phyloP scores from a whole-genome alignment of 2,797 vertebrate genomes.

The Neopelma chrysocephalum region DNA sequence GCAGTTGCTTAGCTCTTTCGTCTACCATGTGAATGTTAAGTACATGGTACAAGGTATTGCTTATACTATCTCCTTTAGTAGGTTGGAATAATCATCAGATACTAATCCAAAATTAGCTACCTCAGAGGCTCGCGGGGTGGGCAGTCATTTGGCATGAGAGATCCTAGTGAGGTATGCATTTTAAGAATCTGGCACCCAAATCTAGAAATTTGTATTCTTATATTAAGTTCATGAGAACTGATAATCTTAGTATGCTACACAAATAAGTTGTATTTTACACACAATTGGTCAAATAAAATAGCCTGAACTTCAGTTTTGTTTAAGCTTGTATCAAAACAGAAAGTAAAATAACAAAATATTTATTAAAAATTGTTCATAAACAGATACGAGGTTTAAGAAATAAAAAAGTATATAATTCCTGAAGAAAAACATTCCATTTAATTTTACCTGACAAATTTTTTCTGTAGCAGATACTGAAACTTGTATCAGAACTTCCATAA shows the following conservation, averaged over 20 bases:
- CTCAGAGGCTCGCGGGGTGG: rapidly evolving
- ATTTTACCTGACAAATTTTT: not conserved
- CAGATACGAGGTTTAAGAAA: not conserved
- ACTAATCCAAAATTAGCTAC: not conserved
- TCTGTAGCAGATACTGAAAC: not conserved
- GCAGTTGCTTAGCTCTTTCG: not conserved
- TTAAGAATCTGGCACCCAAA: not conserved
- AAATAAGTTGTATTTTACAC: not conserved
- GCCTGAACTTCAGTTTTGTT: not conserved
- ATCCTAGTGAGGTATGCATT: not conserved
- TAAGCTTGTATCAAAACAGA: not conserved
- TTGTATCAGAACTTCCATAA: not conserved
- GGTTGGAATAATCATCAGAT: not conserved
- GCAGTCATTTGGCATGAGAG: not conserved
- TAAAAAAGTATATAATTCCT: not conserved
- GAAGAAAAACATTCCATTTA: not conserved
- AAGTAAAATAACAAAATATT: not conserved
- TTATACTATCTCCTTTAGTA: not conserved
- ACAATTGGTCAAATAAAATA: not conserved
- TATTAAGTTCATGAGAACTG: not conserved
- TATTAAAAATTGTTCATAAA: not conserved
- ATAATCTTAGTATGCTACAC: not conserved
- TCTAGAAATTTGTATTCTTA: not conserved
- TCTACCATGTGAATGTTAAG: not conserved
- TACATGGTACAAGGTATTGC: not conserved